These are phyloP conservation scores for Ataeniobius toweri DNA, from an alignment of 2,797 vertebrate genomes.

Conservation along the genomic window DNA sequence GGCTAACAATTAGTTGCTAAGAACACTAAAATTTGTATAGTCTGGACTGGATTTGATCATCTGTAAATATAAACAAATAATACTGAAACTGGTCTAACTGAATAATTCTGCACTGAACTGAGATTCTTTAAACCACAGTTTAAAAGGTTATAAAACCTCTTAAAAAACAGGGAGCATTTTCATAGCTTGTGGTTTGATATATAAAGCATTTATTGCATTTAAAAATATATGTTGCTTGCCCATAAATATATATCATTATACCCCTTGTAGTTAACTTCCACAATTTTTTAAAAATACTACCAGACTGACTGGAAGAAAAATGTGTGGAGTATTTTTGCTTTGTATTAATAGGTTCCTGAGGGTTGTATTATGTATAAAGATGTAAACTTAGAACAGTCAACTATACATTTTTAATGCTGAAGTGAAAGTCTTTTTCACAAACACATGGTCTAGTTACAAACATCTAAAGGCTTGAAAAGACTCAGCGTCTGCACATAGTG, in stretches of 20 bases:
- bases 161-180: neutral
- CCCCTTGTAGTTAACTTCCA: neutral
- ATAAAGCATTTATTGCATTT: neutral
- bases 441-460: constrained; percentile 41
- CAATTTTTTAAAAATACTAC: neutral
- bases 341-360: neutral
- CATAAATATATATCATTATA: neutral
- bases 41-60: neutral
- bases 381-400: constrained; percentile 18
- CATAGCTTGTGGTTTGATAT: neutral
- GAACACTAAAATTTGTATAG: neutral
- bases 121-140: neutral
- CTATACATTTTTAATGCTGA: constrained; percentile 54
- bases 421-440: constrained; percentile 45
- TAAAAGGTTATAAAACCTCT: neutral
- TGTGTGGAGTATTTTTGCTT: neutral
- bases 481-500: neutral
- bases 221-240: too few species aligned
- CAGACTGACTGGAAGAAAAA: neutral
- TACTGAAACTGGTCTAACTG: neutral
- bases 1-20: neutral
- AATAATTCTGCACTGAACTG: neutral
- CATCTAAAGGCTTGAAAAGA: constrained; percentile 7
- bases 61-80: neutral
- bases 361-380: neutral